A percentile compares a stretch with the other conserved stretches of the same genome.
phyloP scores from a whole-genome alignment of 2,113 vertebrate species.

The Rhizomys pruinosus region DNA sequence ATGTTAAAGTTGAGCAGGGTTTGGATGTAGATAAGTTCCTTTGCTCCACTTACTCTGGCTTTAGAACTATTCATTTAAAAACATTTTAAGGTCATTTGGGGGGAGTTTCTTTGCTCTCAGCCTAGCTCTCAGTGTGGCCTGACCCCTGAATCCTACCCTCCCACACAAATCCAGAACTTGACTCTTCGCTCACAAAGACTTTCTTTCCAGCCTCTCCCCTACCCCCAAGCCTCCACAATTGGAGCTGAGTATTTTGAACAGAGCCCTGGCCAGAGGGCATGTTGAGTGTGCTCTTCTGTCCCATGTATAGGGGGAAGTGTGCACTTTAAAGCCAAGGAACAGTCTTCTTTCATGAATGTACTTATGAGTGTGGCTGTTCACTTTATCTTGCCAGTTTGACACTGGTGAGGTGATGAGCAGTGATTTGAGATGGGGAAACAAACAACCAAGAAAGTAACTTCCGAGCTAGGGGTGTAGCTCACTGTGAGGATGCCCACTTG shows the following conservation, averaged over 20 bases:
- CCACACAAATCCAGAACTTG: constrained; percentile 63
- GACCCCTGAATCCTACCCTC: constrained; percentile 70
- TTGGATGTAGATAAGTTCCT: constrained; percentile 65
- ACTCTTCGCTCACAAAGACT: constrained; percentile 73
- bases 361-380: neutral
- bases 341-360: neutral
- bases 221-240: constrained; percentile 27
- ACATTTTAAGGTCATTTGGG: constrained; percentile 66
- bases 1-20: constrained; percentile 72
- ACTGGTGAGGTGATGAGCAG: neutral
- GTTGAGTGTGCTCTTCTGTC: neutral
- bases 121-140: constrained; percentile 61
- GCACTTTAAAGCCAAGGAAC: neutral
- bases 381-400: neutral
- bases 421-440: neutral
- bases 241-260: constrained; percentile 35
- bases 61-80: constrained; percentile 54
- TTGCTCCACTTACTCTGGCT: constrained; percentile 3
- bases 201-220: constrained; percentile 39
- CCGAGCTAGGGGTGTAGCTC: neutral
- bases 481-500: neutral
- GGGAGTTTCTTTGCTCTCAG: constrained; percentile 43
- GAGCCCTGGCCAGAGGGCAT: neutral
- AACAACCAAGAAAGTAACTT: neutral
- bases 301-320: neutral